Percentiles rank a stretch among this genome's conserved stretches.
These are phyloP conservation scores for Exaiptasia diaphana DNA, from an alignment of 64 coral and sea anemone genomes.

Conservation along the genomic window DNA sequence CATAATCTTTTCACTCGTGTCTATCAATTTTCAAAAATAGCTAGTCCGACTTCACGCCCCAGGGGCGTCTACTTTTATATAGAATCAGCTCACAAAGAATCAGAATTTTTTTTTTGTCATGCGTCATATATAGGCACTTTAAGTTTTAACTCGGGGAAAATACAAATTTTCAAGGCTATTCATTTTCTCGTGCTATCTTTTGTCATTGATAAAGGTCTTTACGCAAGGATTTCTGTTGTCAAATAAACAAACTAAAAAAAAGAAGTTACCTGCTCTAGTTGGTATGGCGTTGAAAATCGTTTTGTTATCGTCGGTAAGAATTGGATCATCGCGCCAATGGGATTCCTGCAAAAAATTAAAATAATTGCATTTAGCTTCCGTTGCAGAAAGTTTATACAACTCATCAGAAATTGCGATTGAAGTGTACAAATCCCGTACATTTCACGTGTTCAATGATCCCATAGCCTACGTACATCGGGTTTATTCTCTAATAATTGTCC, in stretches of 20 bases:
- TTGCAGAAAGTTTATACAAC: neutral
- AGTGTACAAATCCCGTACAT: neutral
- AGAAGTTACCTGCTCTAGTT: slow-evolving; percentile 36
- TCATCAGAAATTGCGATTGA: neutral
- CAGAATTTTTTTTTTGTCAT: too few relatives aligned
- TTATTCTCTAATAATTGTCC: neutral
- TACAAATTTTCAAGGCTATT: too few relatives aligned
- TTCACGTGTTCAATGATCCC: neutral
- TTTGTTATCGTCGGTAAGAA: slow-evolving; percentile 16
- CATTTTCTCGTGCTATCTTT: too few relatives aligned
- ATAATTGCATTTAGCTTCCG: neutral
- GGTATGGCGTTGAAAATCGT: slow-evolving; percentile 39
- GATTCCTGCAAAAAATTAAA: neutral
- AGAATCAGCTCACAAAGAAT: too few relatives aligned
- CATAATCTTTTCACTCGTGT: too few relatives aligned
- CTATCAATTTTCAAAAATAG: too few relatives aligned
- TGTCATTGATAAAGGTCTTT: too few relatives aligned
- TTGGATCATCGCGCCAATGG: neutral
- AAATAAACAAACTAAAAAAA: neutral
- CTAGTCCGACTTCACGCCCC: too few relatives aligned
- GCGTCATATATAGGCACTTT: too few relatives aligned
- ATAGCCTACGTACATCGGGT: neutral
- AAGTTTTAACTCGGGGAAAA: too few relatives aligned
- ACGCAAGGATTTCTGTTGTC: too few relatives aligned
- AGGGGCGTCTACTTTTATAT: too few relatives aligned